Evolutionary conservation across 2,113 vertebrate genomes (phyloP), one percentile per base, ranked within the genome.

Genomic region (Colossoma macropomum): DNA sequence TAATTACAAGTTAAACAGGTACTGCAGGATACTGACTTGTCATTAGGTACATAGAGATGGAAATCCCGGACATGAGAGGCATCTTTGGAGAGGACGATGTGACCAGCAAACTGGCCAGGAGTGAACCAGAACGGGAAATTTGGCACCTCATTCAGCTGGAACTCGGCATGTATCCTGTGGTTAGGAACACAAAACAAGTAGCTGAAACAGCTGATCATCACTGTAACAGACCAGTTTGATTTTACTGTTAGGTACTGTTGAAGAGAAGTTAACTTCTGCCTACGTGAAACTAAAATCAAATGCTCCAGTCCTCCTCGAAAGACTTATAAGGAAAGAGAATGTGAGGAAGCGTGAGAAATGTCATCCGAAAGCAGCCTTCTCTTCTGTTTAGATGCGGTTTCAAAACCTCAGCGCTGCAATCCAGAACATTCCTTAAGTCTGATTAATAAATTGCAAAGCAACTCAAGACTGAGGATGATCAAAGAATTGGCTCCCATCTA

Each of bases 121-220:
- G 96, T 97, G 90, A 99, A 99, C 98, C 98, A 99, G 94, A 99
- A 99, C 17, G 98, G 98, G 85, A 97, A 98, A 88, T 97, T 93
- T 0, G 98, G 98, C 0, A 97, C 96, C 16, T 98, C 97, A 0
- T 99, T 99, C 73, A 99, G 95, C 94, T 99, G 98, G 91, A 99
- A 99, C 86, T 99, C 98, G 3, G 97, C 97, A 0, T 99, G 98
- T 90, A 99, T 97, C 90, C 98, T 99, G 94, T 19, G 66, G 65
- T 38, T 8, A 50, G 11, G 19, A 83, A 84, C 30, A 85, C 9
- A 69, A 97, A 96, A 97, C 96, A 56, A 3, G n/a, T 6, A 65
- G 4, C 6, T 59, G 21, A 59, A 59, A 23, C 4, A 52, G 50
- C 16, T 52, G 50, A 19, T 5, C 50, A 52, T 1, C n/a, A 59